Conservation (phyloP, 2,113 vertebrate genomes). For the Pardalotus punctatus region DNA sequence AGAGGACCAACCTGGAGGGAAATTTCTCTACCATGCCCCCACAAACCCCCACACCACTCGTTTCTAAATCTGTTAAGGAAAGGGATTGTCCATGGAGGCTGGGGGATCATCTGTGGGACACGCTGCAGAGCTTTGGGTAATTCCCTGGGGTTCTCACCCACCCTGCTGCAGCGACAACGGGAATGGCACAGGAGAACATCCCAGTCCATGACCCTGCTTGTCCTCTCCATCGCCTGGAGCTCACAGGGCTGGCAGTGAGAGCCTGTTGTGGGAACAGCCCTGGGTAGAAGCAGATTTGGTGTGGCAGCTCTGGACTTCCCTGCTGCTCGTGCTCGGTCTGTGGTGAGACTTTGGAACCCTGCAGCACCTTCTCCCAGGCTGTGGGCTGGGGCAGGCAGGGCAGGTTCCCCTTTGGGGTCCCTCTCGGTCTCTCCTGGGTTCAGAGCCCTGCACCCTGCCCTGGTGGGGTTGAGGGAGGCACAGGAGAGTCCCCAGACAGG, state of each 20-base stretch:
- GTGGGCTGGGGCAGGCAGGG: background rate
- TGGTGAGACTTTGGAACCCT: background rate
- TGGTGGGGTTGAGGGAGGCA: accelerated
- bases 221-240: background rate
- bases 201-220: background rate
- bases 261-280: accelerated
- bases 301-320: background rate
- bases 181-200: background rate
- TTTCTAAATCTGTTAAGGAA: background rate
- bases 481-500: background rate
- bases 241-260: background rate
- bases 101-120: background rate
- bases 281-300: background rate
- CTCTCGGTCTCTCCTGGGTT: accelerated
- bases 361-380: background rate
- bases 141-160: background rate
- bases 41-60: accelerated
- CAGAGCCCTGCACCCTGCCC: background rate
- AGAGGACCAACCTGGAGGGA: background rate
- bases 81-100: background rate
- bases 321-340: background rate
- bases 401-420: background rate
- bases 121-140: background rate
- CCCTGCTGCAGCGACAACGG: background rate
- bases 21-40: background rate